Conservation (phyloP, 2,113 vertebrate species). For the Ctenomys sociabilis region DNA sequence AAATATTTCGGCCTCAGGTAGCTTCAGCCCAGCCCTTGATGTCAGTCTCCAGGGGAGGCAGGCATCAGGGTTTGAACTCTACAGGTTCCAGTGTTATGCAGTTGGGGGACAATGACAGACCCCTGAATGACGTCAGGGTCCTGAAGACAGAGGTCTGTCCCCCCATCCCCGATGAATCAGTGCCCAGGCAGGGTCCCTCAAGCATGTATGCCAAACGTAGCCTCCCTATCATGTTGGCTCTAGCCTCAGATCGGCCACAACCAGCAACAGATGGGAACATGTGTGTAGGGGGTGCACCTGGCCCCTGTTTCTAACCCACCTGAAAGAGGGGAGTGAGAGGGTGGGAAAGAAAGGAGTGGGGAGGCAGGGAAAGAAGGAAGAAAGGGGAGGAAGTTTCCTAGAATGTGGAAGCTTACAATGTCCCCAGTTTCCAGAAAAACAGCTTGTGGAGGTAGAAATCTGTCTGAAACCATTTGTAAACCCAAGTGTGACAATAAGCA, state of each 20-base stretch:
- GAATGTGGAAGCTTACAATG: neutral
- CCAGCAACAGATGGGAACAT: neutral
- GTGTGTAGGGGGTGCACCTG: neutral
- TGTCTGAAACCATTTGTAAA: neutral
- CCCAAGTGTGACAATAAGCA: neutral
- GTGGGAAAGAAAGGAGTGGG: neutral
- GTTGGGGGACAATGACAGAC: neutral
- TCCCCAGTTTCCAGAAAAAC: neutral
- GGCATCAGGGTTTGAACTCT: neutral
- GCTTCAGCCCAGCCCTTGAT: neutral
- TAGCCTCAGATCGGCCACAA: neutral
- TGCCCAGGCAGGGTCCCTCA: neutral
- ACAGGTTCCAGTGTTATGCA: neutral
- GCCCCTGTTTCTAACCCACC: neutral
- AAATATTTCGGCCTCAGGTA: neutral
- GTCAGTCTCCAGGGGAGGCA: neutral
- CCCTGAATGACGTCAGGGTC: neutral
- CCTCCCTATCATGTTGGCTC: neutral
- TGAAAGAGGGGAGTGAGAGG: neutral
- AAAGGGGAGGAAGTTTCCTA: neutral
- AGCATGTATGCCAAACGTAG: neutral
- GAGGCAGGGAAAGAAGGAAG: neutral
- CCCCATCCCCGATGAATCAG: neutral
- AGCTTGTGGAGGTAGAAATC: neutral
- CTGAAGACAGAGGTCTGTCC: neutral